phyloP scores from a whole-genome alignment of 2,888 invertebrate species.

The Patella caerulea region DNA sequence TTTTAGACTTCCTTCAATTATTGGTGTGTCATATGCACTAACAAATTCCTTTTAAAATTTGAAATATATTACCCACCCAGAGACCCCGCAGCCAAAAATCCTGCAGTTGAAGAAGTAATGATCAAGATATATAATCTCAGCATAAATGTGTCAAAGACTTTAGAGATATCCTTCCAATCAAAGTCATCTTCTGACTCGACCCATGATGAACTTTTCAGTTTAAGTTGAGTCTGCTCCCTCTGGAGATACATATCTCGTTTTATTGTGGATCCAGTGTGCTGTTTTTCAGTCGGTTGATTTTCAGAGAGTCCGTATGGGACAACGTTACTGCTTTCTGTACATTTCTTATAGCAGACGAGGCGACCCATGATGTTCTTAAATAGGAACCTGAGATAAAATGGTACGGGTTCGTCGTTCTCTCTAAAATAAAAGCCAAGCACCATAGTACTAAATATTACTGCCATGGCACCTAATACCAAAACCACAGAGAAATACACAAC shows the following conservation, averaged over 20 bases:
- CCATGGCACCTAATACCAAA: constrained; percentile 27
- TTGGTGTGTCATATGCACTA: too few relatives aligned
- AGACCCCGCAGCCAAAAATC: not conserved
- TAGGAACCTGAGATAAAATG: not conserved
- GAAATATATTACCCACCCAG: too few relatives aligned
- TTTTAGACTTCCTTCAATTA: too few relatives aligned
- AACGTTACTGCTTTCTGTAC: not conserved
- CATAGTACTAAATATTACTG: constrained; percentile 30
- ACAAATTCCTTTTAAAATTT: too few relatives aligned
- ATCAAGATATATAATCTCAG: not conserved
- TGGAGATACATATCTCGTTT: not conserved
- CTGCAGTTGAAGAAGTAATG: not conserved
- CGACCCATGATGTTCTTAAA: not conserved
- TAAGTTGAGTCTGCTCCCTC: too few relatives aligned
- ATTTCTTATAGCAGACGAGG: not conserved
- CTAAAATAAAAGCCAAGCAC: constrained; percentile 28
- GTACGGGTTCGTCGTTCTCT: constrained; percentile 21
- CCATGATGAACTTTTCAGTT: not conserved
- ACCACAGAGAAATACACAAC: constrained; percentile 34
- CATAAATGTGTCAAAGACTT: not conserved
- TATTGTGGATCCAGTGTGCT: not conserved
- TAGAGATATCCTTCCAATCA: not conserved
- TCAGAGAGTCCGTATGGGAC: not conserved
- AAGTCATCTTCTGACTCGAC: not conserved
- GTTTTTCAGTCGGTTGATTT: not conserved